phyloP scores from a whole-genome alignment of 2,888 invertebrate species.

The Steromphala cineraria region DNA sequence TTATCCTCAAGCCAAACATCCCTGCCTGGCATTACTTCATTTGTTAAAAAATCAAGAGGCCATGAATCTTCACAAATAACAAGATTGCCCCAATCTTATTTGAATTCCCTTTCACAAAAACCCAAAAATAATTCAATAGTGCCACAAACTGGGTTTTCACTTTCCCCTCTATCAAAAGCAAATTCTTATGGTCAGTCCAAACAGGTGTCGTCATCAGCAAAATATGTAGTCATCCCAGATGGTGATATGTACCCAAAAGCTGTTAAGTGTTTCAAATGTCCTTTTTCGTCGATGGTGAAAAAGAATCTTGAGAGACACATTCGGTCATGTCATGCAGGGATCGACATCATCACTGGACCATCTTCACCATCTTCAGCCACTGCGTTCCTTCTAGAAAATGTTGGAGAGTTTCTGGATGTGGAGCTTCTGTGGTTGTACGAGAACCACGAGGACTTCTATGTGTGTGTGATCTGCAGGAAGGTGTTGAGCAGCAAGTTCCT shows the following conservation, averaged over 20 bases:
- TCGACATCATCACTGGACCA: not conserved
- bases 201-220: not conserved
- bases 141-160: not conserved
- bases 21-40: too few relatives aligned
- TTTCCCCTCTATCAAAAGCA: not conserved
- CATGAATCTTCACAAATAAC: too few relatives aligned
- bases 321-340: not conserved
- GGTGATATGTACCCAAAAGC: not conserved
- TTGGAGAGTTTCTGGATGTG: not conserved
- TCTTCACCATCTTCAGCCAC: not conserved
- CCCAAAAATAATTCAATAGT: not conserved
- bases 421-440: not conserved
- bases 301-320: not conserved
- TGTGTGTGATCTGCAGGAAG: not conserved
- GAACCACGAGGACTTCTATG: not conserved
- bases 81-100: too few relatives aligned
- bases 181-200: not conserved
- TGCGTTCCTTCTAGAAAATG: not conserved
- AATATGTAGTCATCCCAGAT: not conserved
- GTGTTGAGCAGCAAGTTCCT: not conserved
- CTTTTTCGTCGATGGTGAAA: not conserved
- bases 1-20: too few relatives aligned
- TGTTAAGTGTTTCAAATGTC: not conserved
- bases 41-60: too few relatives aligned
- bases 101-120: not conserved